Percentiles rank a stretch among this genome's conserved stretches.
Conservation (phyloP, 2,113 vertebrate genomes). For the Castor canadensis region DNA sequence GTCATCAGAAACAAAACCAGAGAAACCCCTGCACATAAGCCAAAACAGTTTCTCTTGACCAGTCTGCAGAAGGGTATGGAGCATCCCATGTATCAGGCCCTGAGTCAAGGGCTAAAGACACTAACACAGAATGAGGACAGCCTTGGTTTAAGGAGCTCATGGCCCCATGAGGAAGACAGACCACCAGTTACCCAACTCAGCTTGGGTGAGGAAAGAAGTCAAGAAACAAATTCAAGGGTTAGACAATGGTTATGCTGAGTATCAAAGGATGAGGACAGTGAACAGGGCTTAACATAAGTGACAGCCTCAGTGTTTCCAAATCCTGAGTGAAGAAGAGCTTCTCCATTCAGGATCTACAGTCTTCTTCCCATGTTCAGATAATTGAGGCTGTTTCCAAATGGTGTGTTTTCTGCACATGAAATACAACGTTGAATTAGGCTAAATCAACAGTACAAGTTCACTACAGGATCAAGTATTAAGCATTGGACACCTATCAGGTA, state of each 20-base stretch:
- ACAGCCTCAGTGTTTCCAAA: neutral
- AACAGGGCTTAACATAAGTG: neutral
- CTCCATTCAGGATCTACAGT: neutral
- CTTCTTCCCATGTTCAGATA: neutral
- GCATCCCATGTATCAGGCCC: fast-evolving
- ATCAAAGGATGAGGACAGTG: neutral
- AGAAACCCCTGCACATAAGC: neutral
- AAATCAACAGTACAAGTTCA: neutral
- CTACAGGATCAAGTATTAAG: neutral
- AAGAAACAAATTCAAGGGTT: neutral
- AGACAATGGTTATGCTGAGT: neutral
- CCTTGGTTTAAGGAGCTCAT: neutral
- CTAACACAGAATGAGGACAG: neutral
- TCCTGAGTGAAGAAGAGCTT: neutral
- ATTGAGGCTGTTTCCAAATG: neutral
- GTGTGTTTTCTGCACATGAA: neutral
- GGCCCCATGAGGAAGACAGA: neutral
- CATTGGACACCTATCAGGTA: neutral
- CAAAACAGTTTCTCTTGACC: neutral
- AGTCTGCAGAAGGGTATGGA: neutral
- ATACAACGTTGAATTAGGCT: neutral
- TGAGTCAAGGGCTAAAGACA: neutral
- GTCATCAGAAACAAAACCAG: neutral
- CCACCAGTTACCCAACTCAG: neutral
- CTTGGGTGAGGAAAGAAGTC: neutral